Conservation (phyloP, 2,797 vertebrate genomes). For the Ctenochaetus hawaiiensis region DNA sequence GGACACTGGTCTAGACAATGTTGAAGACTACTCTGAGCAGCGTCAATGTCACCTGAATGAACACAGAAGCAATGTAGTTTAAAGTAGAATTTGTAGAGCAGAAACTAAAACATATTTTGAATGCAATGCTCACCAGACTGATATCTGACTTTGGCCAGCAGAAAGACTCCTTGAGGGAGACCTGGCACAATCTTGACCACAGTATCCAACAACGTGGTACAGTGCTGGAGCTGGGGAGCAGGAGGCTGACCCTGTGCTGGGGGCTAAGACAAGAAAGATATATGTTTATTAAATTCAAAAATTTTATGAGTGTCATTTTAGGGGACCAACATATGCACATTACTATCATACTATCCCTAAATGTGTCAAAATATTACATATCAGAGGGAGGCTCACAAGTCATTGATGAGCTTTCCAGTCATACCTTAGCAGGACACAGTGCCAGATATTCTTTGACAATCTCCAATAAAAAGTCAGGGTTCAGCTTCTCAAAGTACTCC, state of each 20-base stretch:
- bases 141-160: slow-evolving; percentile 94
- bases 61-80: slow-evolving; percentile 5
- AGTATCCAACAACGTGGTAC: slow-evolving; percentile 91
- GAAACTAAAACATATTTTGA: neutral
- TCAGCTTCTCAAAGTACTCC: slow-evolving; percentile 96
- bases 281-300: neutral
- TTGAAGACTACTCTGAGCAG: slow-evolving; percentile 89
- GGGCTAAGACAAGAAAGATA: slow-evolving; percentile 82
- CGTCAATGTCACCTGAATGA: slow-evolving; percentile 89
- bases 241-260: slow-evolving; percentile 88
- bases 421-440: slow-evolving; percentile 92
- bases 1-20: slow-evolving; percentile 92
- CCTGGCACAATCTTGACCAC: slow-evolving; percentile 93
- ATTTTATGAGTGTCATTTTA: neutral
- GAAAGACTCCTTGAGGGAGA: slow-evolving; percentile 90
- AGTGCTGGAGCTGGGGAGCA: slow-evolving; percentile 90
- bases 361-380: neutral
- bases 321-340: neutral
- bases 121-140: slow-evolving; percentile 88
- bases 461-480: slow-evolving; percentile 96
- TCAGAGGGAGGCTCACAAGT: neutral
- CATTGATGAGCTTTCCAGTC: neutral
- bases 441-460: slow-evolving; percentile 92
- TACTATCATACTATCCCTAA: neutral
- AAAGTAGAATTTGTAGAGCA: slow-evolving; percentile 5